Conservation (phyloP, 1,140 invertebrate species). For the Macrosteles quadrilineatus region DNA sequence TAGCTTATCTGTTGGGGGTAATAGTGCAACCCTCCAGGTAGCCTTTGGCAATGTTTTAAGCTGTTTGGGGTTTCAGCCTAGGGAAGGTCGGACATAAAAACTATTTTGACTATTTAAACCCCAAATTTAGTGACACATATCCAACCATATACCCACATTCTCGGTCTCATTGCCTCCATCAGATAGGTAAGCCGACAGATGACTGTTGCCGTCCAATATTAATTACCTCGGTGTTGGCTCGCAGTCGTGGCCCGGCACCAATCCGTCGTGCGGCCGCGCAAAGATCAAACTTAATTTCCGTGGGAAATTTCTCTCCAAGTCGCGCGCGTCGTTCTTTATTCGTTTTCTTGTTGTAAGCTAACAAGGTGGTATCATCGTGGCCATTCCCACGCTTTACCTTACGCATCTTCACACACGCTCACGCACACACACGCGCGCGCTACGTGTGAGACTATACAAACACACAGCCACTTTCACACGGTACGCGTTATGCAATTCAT, state of each 20-base stretch:
- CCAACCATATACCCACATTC: no score
- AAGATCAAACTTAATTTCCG: slow-evolving; percentile 33
- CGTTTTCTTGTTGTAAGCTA: slow-evolving; percentile 13
- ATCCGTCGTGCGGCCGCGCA: slow-evolving; percentile 3
- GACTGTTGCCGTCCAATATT: no score
- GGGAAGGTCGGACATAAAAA: no score
- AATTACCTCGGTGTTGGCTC: background rate
- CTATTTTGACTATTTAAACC: no score
- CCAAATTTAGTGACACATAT: no score
- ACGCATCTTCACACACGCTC: background rate
- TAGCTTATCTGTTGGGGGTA: no score
- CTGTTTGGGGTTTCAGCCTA: no score
- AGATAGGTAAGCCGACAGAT: no score
- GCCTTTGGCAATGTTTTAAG: no score
- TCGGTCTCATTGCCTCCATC: no score
- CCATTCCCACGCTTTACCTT: slow-evolving; percentile 4
- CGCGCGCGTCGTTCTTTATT: slow-evolving; percentile 7
- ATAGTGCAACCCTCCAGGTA: no score
- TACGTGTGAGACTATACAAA: background rate
- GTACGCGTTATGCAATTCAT: background rate
- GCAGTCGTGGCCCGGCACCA: background rate
- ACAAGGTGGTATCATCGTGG: slow-evolving; percentile 5
- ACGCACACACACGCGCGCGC: background rate
- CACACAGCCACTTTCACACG: background rate
- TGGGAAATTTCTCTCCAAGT: slow-evolving; percentile 29